Evolutionary conservation across 2,888 invertebrate species (phyloP).

Genomic region (Adelphocoris suturalis): DNA sequence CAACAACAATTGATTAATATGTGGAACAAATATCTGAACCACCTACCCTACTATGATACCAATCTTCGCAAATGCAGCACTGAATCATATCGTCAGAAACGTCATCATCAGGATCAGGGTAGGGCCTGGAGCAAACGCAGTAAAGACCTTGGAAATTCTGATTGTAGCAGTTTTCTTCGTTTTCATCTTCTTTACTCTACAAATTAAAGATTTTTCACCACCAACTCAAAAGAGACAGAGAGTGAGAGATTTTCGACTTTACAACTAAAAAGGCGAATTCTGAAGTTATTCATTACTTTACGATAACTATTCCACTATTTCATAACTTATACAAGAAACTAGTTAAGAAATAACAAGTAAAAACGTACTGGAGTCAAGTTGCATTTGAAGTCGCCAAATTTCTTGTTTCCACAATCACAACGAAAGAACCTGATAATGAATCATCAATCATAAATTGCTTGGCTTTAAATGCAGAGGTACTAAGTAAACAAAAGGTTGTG

Average conservation of each 20-base stretch:
- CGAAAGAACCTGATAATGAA: slow-evolving; percentile 86
- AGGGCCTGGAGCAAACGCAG: slow-evolving; percentile 94
- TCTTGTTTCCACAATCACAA: slow-evolving; percentile 95
- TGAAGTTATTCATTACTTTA: neutral
- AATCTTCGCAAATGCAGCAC: slow-evolving; percentile 98
- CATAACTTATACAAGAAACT: too few relatives aligned
- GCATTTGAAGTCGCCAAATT: slow-evolving; percentile 86
- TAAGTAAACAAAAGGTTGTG: too few relatives aligned
- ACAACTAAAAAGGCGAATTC: neutral
- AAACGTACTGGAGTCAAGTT: slow-evolving; percentile 82
- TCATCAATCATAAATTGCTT: neutral
- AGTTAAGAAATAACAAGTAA: too few relatives aligned
- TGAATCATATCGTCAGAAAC: slow-evolving; percentile 92
- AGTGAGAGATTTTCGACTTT: too few relatives aligned
- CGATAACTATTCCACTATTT: too few relatives aligned
- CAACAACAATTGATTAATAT: too few relatives aligned
- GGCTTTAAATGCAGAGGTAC: too few relatives aligned
- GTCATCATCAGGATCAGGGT: slow-evolving; percentile 90
- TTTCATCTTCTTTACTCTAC: slow-evolving; percentile 82
- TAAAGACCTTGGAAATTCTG: slow-evolving; percentile 97
- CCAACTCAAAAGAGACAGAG: too few relatives aligned
- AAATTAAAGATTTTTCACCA: slow-evolving; percentile 9
- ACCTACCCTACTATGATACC: slow-evolving; percentile 90
- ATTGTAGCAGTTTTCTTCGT: slow-evolving; percentile 87
- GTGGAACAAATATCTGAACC: neutral